Conservation (phyloP, 53 echinoderm and acorn worm genomes). For the Holothuria scabra region DNA sequence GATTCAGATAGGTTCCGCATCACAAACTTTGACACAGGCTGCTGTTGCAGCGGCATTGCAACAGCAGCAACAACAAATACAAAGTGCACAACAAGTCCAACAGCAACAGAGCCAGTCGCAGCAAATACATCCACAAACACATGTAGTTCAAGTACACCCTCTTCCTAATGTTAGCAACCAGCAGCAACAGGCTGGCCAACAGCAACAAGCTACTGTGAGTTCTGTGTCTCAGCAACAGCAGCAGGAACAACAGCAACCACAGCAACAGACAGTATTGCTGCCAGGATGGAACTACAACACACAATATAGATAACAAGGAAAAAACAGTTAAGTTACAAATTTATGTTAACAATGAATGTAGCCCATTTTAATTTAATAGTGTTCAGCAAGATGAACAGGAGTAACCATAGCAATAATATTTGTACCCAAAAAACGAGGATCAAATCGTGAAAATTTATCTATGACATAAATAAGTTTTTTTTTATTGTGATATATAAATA, state of each 20-base stretch:
- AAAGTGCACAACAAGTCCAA: constrained; percentile 32
- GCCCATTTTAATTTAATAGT: not conserved
- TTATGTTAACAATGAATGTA: too few species aligned
- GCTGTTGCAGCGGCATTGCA: constrained; percentile 55
- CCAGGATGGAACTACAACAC: constrained; percentile 13
- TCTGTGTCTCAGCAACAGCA: constrained; percentile 16
- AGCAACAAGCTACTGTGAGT: not conserved
- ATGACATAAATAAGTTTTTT: too few species aligned
- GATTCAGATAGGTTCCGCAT: constrained; percentile 57
- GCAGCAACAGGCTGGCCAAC: constrained; percentile 5
- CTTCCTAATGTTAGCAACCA: not conserved
- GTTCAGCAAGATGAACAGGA: not conserved
- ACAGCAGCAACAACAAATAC: constrained; percentile 59
- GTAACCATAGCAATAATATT: constrained; percentile 17
- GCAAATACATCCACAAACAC: constrained; percentile 52
- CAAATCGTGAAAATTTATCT: too few species aligned
- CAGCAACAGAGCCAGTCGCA: constrained; percentile 64
- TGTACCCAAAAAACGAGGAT: too few species aligned
- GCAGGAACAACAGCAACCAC: constrained; percentile 10
- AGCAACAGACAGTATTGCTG: constrained; percentile 22
- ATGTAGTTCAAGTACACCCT: constrained; percentile 28
- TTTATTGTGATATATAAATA: too few species aligned
- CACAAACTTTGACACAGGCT: constrained; percentile 76
- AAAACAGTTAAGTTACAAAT: not conserved
- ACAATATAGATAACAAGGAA: not conserved